These are phyloP conservation scores for Brenthis hecate DNA, from an alignment of 2,888 invertebrate genomes.

Conservation along the genomic window DNA sequence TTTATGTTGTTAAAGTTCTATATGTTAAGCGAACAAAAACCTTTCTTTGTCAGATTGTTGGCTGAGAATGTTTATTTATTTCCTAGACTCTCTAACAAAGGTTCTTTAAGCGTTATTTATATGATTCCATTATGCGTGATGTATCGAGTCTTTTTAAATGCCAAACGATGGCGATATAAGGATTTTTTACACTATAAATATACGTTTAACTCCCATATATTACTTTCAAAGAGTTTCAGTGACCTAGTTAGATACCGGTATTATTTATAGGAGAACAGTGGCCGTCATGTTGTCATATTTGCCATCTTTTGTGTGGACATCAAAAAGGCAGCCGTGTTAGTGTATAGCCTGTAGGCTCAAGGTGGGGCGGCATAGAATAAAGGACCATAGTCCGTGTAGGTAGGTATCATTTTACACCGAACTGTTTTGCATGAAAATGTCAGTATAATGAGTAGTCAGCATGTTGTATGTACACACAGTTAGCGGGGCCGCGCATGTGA, in stretches of 20 bases:
- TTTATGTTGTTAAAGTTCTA: too few species aligned
- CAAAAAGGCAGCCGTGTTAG: constrained; percentile 27
- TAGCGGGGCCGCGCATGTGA: constrained; percentile 15
- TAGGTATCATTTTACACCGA: constrained; percentile 4
- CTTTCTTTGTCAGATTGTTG: constrained; percentile 8
- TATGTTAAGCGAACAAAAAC: not conserved
- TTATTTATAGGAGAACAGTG: constrained; percentile 20
- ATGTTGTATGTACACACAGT: not conserved
- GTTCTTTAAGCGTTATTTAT: constrained; percentile 6
- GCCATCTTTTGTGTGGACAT: constrained; percentile 29
- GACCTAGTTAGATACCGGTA: constrained; percentile 23
- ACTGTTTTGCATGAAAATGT: not conserved
- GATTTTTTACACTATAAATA: not conserved
- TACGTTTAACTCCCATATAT: not conserved
- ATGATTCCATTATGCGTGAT: not conserved
- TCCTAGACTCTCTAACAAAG: constrained; percentile 18
- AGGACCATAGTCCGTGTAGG: not conserved
- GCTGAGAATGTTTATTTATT: constrained; percentile 20
- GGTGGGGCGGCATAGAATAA: not conserved
- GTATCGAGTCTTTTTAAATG: not conserved
- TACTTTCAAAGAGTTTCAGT: constrained; percentile 9
- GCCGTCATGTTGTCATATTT: constrained; percentile 27
- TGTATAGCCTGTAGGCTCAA: constrained; percentile 15
- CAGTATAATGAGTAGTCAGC: constrained; percentile 18
- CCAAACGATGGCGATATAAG: not conserved